Percentiles rank a stretch among this genome's conserved stretches.
These are phyloP conservation scores for Nemapogon koenigi DNA, from an alignment of 2,888 invertebrate species.

Conservation along the genomic window DNA sequence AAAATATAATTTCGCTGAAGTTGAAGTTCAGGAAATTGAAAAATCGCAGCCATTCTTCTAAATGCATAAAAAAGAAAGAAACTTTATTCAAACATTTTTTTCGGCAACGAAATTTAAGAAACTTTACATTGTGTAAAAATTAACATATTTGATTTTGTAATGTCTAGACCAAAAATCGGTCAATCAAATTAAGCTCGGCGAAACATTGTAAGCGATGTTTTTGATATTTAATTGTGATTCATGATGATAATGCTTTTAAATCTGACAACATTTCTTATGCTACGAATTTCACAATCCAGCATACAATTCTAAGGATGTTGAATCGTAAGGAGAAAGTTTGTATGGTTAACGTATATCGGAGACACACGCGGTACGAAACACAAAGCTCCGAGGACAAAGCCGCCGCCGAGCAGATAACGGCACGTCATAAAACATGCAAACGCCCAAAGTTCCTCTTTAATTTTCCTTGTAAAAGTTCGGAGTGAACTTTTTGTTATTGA, in stretches of 20 bases:
- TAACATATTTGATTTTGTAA: background rate
- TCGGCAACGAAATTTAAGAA: too few species aligned
- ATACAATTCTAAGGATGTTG: too few species aligned
- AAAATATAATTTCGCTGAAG: slow-evolving; percentile 32
- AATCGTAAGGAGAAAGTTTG: too few species aligned
- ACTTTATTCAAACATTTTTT: too few species aligned
- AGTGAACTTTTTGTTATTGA: slow-evolving; percentile 1
- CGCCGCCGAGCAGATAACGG: slow-evolving; percentile 50
- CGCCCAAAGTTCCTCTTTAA: slow-evolving; percentile 48
- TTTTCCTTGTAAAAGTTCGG: slow-evolving; percentile 6
- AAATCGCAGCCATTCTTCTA: too few species aligned
- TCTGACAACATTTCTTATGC: too few species aligned
- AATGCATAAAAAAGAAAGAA: too few species aligned
- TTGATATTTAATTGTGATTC: too few species aligned
- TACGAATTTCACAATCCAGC: too few species aligned
- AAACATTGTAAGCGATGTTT: background rate
- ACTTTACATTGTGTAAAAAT: background rate
- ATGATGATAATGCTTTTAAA: too few species aligned
- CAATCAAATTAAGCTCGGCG: background rate
- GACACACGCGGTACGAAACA: slow-evolving; percentile 45
- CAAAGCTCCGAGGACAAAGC: slow-evolving; percentile 33
- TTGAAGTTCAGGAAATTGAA: slow-evolving; percentile 48
- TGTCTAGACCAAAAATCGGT: background rate
- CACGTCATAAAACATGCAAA: slow-evolving; percentile 53
- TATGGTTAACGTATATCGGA: slow-evolving; percentile 61